These are phyloP conservation scores for Epinephelus malabaricus DNA, from an alignment of 2,797 vertebrate species.

Conservation along the genomic window DNA sequence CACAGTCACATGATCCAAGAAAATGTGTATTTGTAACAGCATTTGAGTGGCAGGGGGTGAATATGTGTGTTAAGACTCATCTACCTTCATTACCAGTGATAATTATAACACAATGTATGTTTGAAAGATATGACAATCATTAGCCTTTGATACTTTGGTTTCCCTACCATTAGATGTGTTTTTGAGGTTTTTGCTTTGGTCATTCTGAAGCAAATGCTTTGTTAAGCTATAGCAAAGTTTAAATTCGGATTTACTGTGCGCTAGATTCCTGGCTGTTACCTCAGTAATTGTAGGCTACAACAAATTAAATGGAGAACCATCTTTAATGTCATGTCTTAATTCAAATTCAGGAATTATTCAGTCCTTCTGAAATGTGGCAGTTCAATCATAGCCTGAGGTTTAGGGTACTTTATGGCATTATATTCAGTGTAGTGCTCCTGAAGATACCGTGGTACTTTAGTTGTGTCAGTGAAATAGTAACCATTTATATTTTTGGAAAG, in stretches of 20 bases:
- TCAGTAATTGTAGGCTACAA: background rate
- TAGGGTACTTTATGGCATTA: background rate
- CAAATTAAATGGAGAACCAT: background rate
- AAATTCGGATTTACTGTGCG: background rate
- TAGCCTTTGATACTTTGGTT: slow-evolving; percentile 19
- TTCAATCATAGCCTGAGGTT: background rate
- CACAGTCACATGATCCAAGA: slow-evolving; percentile 5
- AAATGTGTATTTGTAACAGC: background rate
- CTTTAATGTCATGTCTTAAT: background rate
- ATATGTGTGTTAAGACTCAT: slow-evolving; percentile 30
- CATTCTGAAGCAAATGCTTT: slow-evolving; percentile 21
- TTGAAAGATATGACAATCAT: slow-evolving; percentile 59
- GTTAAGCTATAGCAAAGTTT: background rate
- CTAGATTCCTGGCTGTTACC: slow-evolving; percentile 1
- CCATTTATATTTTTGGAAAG: background rate
- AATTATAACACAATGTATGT: slow-evolving; percentile 41
- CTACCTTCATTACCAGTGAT: slow-evolving; percentile 55
- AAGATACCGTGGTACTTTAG: background rate
- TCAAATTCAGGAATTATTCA: slow-evolving; percentile 10
- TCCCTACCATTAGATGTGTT: background rate
- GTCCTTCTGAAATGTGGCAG: background rate
- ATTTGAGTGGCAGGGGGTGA: background rate
- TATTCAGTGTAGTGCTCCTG: slow-evolving; percentile 25
- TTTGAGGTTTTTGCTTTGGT: background rate
- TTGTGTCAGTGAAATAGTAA: background rate